Conservation (phyloP, 2,888 invertebrate genomes). For the Tetrapedia diversipes region DNA sequence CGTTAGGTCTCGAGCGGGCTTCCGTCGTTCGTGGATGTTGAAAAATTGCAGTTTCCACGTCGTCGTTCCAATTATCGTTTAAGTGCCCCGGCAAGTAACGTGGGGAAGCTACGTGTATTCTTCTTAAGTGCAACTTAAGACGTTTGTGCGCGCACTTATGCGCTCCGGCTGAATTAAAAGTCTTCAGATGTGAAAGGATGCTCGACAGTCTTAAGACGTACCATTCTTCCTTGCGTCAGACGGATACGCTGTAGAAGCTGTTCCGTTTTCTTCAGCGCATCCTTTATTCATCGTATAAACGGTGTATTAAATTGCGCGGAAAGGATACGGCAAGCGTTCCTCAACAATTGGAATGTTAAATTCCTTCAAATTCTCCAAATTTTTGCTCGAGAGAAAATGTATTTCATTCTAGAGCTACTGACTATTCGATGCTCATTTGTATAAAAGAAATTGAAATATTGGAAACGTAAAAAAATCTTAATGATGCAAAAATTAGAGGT, state of each 20-base stretch:
- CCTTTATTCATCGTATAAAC: neutral
- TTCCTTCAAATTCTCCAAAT: too few species aligned
- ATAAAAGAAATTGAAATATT: too few species aligned
- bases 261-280: neutral
- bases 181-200: constrained; percentile 7
- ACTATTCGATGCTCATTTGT: too few species aligned
- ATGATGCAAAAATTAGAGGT: too few species aligned
- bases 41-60: constrained; percentile 23
- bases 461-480: too few species aligned
- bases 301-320: neutral
- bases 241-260: neutral
- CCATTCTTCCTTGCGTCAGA: constrained; percentile 11
- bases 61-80: constrained; percentile 38
- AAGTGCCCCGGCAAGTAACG: constrained; percentile 18
- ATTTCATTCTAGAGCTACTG: too few species aligned
- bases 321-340: too few species aligned
- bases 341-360: too few species aligned
- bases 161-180: constrained; percentile 10
- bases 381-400: too few species aligned
- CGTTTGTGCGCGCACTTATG: constrained; percentile 15
- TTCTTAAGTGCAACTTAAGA: constrained; percentile 24
- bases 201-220: constrained; percentile 7
- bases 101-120: constrained; percentile 13
- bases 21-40: neutral
- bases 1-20: neutral